phyloP scores from a whole-genome alignment of 2,888 invertebrate genomes.

The Tupiocoris notatus region DNA sequence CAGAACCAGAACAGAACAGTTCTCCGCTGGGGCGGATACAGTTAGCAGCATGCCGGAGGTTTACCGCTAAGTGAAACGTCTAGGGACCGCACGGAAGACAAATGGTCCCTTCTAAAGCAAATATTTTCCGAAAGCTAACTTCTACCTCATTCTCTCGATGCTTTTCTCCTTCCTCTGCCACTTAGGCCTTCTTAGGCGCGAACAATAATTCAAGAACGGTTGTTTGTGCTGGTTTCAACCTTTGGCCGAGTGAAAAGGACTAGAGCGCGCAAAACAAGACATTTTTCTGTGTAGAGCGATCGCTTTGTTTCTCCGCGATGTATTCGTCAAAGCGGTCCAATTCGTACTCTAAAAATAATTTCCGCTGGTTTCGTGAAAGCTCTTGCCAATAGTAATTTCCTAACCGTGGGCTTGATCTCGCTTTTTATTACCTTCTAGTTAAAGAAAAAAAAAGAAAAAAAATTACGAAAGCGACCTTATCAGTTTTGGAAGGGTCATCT shows the following conservation, averaged over 20 bases:
- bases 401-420: no score
- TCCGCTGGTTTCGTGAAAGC: no score
- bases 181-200: neutral
- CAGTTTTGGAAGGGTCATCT: no score
- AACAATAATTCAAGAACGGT: conserved; percentile 38
- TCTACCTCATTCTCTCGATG: neutral
- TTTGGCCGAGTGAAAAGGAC: neutral
- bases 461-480: no score
- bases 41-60: neutral
- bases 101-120: conserved; percentile 35
- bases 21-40: neutral
- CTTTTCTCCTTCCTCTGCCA: neutral
- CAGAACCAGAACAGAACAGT: neutral
- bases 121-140: conserved; percentile 37
- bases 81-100: conserved; percentile 27
- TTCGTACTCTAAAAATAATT: no score
- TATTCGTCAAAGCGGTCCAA: no score
- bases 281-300: neutral
- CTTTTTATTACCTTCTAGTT: no score
- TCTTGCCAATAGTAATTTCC: no score
- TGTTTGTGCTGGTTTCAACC: conserved; percentile 20
- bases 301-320: no score
- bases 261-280: neutral
- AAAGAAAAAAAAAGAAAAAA: no score
- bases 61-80: conserved; percentile 37